phyloP scores from a whole-genome alignment of 2,113 vertebrate species.

The Heterocephalus glaber region DNA sequence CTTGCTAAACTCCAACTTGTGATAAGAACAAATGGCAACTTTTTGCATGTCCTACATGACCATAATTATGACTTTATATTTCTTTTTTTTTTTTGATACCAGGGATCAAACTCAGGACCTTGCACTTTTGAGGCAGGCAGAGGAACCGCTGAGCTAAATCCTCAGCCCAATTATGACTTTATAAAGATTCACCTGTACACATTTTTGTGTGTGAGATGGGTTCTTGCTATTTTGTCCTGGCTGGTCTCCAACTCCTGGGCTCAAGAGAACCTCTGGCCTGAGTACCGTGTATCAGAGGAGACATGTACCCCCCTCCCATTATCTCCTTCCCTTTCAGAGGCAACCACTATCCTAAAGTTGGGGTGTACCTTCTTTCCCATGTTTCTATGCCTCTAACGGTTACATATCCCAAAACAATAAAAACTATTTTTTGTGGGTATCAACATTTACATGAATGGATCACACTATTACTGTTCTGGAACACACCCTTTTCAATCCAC shows the following conservation, averaged over 20 bases:
- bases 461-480: not conserved
- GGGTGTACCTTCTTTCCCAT: not conserved
- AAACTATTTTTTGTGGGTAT: not conserved
- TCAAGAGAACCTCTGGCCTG: not conserved
- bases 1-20: not conserved
- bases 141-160: no score
- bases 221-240: not conserved
- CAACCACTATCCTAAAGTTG: not conserved
- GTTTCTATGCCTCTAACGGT: not conserved
- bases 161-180: constrained; percentile 25
- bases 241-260: not conserved
- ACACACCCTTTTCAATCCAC: not conserved
- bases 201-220: not conserved
- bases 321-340: not conserved
- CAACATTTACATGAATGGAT: not conserved
- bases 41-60: not conserved
- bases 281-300: not conserved
- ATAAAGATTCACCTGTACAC: not conserved
- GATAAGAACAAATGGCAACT: not conserved
- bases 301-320: not conserved
- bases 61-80: constrained; percentile 18
- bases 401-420: not conserved
- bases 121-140: no score
- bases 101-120: no score
- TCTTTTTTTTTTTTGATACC: no score